Percentiles rank a stretch among this genome's conserved stretches.
phyloP scores from a whole-genome alignment of 2,797 vertebrate genomes.

The Xenopus petersii region DNA sequence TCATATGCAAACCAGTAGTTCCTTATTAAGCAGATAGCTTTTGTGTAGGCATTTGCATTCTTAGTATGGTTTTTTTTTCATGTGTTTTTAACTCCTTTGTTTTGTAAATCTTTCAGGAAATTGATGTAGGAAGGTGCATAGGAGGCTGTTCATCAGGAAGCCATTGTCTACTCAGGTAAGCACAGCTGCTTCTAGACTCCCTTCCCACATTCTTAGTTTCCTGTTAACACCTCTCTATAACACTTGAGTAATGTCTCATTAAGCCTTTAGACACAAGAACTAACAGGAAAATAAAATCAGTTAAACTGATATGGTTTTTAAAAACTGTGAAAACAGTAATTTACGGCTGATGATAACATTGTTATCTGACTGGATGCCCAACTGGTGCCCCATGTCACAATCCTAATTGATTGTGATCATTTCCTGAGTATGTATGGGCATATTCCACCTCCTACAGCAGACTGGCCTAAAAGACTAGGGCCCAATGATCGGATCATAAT shows the following conservation, averaged over 20 bases:
- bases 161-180: constrained; percentile 77
- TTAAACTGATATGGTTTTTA: too few species aligned
- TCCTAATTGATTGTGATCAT: too few species aligned
- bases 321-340: too few species aligned
- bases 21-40: neutral
- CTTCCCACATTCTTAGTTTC: neutral
- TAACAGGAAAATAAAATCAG: too few species aligned
- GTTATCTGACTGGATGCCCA: too few species aligned
- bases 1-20: constrained; percentile 18
- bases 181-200: constrained; percentile 59
- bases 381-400: too few species aligned
- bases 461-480: too few species aligned
- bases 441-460: too few species aligned
- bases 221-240: fast-evolving
- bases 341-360: too few species aligned
- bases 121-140: constrained; percentile 82
- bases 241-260: neutral
- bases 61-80: constrained; percentile 14
- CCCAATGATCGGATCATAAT: too few species aligned
- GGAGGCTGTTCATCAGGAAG: constrained; percentile 77
- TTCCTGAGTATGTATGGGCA: too few species aligned
- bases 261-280: too few species aligned
- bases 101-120: constrained; percentile 88
- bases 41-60: constrained; percentile 6
- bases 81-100: constrained; percentile 70